Percentiles rank a stretch among this genome's conserved stretches.
phyloP scores from a whole-genome alignment of 2,888 invertebrate genomes.

The Shargacucullia verbasci region DNA sequence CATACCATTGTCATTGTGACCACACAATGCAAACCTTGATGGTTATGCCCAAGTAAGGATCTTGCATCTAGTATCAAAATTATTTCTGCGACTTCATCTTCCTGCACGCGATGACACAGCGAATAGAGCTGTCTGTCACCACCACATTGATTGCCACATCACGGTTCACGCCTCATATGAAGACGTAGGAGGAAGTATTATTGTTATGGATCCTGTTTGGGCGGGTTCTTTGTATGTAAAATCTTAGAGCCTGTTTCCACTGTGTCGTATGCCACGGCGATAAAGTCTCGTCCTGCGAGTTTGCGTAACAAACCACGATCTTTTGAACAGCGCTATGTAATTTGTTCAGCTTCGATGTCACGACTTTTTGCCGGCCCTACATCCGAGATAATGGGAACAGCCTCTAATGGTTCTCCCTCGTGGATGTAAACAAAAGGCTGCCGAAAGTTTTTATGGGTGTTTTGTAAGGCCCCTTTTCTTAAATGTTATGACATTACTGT shows the following conservation, averaged over 20 bases:
- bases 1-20: constrained; percentile 33
- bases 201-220: constrained; percentile 52
- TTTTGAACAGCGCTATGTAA: too few species aligned
- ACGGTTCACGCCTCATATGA: constrained; percentile 58
- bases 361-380: too few species aligned
- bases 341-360: too few species aligned
- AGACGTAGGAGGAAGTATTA: constrained; percentile 55
- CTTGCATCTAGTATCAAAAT: constrained; percentile 24
- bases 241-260: constrained; percentile 4
- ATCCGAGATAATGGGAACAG: too few species aligned
- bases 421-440: constrained; percentile 34
- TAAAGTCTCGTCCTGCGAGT: too few species aligned
- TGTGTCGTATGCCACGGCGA: too few species aligned
- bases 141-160: constrained; percentile 53
- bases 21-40: constrained; percentile 45
- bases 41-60: constrained; percentile 27
- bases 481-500: constrained; percentile 48
- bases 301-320: too few species aligned
- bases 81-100: constrained; percentile 52
- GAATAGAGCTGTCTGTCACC: constrained; percentile 62
- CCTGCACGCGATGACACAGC: constrained; percentile 63
- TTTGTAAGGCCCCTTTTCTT: constrained; percentile 28
- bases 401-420: constrained; percentile 1
- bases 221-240: constrained; percentile 44
- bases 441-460: constrained; percentile 42